Evolutionary conservation across 2,797 vertebrate species (phyloP).

Genomic region (Cossypha polioptera): DNA sequence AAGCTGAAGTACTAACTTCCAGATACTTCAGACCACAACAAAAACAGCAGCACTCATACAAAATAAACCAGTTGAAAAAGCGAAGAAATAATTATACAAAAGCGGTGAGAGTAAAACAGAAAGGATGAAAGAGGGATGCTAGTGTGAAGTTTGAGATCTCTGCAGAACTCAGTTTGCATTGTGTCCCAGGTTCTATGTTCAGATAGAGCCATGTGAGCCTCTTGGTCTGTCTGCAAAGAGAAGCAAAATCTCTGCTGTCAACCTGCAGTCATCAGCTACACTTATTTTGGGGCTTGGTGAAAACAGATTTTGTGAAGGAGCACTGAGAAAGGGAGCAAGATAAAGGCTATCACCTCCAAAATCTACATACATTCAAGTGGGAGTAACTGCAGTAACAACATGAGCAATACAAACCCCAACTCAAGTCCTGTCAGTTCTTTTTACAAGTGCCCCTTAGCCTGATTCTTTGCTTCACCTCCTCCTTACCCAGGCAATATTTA

Average conservation of each 20-base stretch:
- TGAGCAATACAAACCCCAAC: background rate
- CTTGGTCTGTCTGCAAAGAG: background rate
- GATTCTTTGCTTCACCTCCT: background rate
- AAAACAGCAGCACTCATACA: background rate
- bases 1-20: background rate
- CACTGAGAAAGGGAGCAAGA: constrained; percentile 37
- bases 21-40: background rate
- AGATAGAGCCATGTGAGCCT: background rate
- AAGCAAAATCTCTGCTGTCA: background rate
- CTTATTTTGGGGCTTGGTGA: background rate
- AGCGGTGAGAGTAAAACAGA: background rate
- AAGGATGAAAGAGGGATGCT: background rate
- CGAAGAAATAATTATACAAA: background rate
- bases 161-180: background rate
- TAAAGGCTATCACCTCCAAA: constrained; percentile 53
- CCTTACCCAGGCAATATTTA: background rate
- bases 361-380: background rate
- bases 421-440: background rate
- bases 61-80: background rate
- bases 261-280: background rate
- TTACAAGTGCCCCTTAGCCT: background rate
- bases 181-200: background rate
- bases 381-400: constrained; percentile 18
- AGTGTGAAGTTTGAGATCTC: background rate
- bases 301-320: constrained; percentile 55